Evolutionary conservation across 2,113 vertebrate genomes (phyloP).

Genomic region (Talpa occidentalis): DNA sequence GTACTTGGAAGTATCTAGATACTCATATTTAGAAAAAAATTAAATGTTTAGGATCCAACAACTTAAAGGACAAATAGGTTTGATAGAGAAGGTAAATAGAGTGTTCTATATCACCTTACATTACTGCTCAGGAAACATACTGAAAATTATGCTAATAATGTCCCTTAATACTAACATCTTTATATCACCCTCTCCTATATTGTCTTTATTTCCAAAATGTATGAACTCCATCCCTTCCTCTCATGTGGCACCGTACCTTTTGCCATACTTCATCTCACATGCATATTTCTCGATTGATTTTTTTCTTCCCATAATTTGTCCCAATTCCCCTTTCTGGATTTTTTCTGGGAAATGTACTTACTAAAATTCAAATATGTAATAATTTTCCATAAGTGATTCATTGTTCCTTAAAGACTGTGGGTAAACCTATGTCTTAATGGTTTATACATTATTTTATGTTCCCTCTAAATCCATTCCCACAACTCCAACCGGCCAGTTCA

Average conservation of each 20-base stretch:
- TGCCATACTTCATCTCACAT: background rate
- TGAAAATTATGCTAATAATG: background rate
- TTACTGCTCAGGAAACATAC: background rate
- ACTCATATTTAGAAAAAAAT: background rate
- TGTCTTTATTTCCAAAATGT: background rate
- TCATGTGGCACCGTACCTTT: background rate
- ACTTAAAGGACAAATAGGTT: background rate
- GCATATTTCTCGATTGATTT: background rate
- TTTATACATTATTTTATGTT: background rate
- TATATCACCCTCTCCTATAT: background rate
- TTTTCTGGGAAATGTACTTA: background rate
- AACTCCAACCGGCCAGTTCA: background rate
- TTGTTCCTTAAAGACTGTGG: background rate
- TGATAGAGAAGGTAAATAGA: background rate
- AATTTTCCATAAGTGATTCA: background rate
- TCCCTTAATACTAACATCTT: background rate
- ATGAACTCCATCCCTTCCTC: background rate
- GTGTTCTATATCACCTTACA: background rate
- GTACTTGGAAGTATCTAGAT: background rate
- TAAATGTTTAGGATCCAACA: background rate
- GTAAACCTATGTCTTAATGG: background rate
- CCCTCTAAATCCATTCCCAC: background rate
- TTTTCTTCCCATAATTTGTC: background rate
- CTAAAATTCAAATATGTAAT: background rate
- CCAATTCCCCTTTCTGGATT: background rate